Conservation (phyloP, 2,888 invertebrate species). For the Psylliodes chrysocephalus region DNA sequence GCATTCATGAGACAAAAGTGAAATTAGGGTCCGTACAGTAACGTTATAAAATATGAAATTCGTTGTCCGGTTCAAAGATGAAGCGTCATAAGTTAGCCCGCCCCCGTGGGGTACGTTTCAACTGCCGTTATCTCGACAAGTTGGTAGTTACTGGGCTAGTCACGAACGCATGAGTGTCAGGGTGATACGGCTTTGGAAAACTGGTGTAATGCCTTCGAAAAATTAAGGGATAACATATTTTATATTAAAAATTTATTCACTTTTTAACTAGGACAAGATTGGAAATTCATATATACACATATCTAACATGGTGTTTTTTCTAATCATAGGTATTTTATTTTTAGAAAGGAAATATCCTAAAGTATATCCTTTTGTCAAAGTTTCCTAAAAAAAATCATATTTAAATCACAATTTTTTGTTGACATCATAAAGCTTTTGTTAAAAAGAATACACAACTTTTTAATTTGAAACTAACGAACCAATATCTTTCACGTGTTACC, state of each 20-base stretch:
- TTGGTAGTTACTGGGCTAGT: slow-evolving; percentile 36
- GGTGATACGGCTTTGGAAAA: slow-evolving; percentile 22
- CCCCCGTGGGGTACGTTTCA: slow-evolving; percentile 17
- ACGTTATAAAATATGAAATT: slow-evolving; percentile 38
- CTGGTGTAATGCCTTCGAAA: slow-evolving; percentile 10
- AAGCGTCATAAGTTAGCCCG: slow-evolving; percentile 36
- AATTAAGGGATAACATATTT: not conserved
- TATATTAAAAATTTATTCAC: not conserved
- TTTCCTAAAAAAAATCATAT: no score
- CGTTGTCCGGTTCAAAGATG: slow-evolving; percentile 44
- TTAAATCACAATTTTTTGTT: no score
- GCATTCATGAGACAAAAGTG: slow-evolving; percentile 14
- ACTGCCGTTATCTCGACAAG: slow-evolving; percentile 37
- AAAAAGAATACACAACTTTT: no score
- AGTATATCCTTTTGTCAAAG: no score
- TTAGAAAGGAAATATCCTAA: no score
- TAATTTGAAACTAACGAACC: no score
- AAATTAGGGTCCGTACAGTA: slow-evolving; percentile 41
- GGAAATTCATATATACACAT: no score
- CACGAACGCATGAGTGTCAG: slow-evolving; percentile 35
- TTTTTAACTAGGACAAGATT: no score
- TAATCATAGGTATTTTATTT: no score
- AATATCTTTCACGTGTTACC: no score
- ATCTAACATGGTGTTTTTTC: no score
- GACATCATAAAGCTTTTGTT: no score